Evolutionary conservation across 2,113 vertebrate species (phyloP), one percentile per base, ranked within the genome.

Genomic region (Salvelinus fontinalis): DNA sequence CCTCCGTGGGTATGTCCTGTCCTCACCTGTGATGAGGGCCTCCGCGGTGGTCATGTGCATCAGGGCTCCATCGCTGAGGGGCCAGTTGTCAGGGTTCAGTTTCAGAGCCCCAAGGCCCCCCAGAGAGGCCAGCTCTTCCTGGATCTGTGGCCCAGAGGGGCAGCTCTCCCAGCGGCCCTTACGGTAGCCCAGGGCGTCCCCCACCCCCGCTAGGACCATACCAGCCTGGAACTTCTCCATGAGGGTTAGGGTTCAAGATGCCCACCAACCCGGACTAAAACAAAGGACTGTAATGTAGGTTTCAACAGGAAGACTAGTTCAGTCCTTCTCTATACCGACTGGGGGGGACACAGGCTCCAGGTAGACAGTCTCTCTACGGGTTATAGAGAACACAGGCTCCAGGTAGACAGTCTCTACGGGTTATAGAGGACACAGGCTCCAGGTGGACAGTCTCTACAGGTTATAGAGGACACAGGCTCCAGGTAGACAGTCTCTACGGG

Each of bases 161-260:
- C 95, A 95, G 79, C 86, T 85, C 84, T 95, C 94, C 86, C 92
- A 92, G 26, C 83, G 90, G 68, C 95, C 92, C 31, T 97, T 96
- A 70, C 93, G 92, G 76, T 94, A 96, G 70, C 97, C 97, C 0
- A 99, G 92, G 0, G 95, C 94, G 77, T 99, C 97, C 0, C 97
- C 97, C 1, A 92, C 95, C 1, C 89, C 94, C 4, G 94, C 95
- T 73, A 99, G 92, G 69, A 99, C 84, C 89, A 99, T 94, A 0
- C 92, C 97, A 44, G 97, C 95, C 90, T 95, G 95, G 81, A 98
- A 99, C 84, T 94, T 96, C 89, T 99, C 98, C 97, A 98, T 97
- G 59, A 67, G 5, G 24, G 31, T 57, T 18, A 4, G 51, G 51
- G 51, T 5, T 57, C 34, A 39, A 31, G 34, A 39, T 39, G 34